Percentiles rank a stretch among this genome's conserved stretches.
Evolutionary conservation across 1,140 invertebrate species (phyloP).

Genomic region (Drosophila willistoni): DNA sequence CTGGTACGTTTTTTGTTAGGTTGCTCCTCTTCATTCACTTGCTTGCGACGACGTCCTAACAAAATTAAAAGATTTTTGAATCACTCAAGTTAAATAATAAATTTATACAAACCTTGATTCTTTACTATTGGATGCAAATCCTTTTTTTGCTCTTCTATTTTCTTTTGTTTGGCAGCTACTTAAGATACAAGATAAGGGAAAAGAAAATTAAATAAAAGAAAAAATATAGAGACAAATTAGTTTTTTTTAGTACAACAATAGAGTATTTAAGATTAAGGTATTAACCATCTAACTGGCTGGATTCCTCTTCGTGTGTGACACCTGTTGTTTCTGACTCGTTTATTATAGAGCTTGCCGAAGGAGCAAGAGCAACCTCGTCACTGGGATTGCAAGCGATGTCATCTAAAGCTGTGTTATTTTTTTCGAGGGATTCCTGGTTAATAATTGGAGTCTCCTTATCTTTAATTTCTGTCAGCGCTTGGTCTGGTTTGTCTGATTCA

Average conservation of each 20-base stretch:
- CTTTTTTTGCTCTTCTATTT: not conserved
- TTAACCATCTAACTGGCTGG: constrained; percentile 66
- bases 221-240: too few species aligned
- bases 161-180: constrained; percentile 32
- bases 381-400: too few species aligned
- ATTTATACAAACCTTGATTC: constrained; percentile 23
- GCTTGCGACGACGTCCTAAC: constrained; percentile 29
- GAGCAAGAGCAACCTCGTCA: not conserved
- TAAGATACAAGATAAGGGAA: not conserved
- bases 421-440: not conserved
- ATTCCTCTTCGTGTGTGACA: constrained; percentile 45
- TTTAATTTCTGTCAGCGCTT: not conserved
- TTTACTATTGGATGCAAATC: not conserved
- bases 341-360: not conserved
- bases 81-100: not conserved
- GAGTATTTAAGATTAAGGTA: constrained; percentile 40
- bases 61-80: not conserved
- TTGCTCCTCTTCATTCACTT: constrained; percentile 14
- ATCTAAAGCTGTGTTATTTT: not conserved
- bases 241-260: not conserved
- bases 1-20: constrained; percentile 26
- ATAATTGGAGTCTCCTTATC: not conserved
- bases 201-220: constrained; percentile 29
- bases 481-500: not conserved
- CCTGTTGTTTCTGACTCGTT: constrained; percentile 59